Evolutionary conservation across 1,140 invertebrate genomes (phyloP), one percentile per base, ranked within the genome.

Genomic region (Zeugodacus cucurbitae): DNA sequence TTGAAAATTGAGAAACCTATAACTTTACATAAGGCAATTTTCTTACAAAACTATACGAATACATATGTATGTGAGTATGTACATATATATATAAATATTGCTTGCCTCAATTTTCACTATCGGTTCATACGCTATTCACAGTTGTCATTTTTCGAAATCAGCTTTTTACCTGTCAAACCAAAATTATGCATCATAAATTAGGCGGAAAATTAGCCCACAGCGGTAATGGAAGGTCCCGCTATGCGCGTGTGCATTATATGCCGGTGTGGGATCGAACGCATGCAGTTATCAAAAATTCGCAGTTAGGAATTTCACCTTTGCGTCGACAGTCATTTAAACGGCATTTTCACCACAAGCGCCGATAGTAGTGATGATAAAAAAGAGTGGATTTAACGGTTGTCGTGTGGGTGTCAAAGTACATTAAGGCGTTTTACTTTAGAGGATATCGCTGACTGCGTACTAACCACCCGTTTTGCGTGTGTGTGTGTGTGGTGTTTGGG

Each of bases 291-390:
- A 82, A 54, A 82, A 82, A 20, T 82, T 82, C 26, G 74, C 74
- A 48, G 74, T 82, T 82, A 82, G 74, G 41, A 82, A 54, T 82
- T 82, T 82, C 44, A 44, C 74, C 74, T 44, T 82, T 54, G 22
- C 29, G 22, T n/a, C 41, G 10, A 26, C 20, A 82, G 74, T 10
- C n/a, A 82, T 82, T 48, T 14, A 29, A 54, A 41, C 74, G 74
- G 64, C 26, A 70, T 29, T 48, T 44, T 26, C 22, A 44, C 34
- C 41, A 6, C 14, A 82, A 82, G 74, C 14, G 74, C n/a, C n/a
- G 17, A 48, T 26, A 54, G 44, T 41, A 48, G 41, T 22, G 41
- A 32, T 29, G 26, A 82, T 48, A 82, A 14, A 82, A 82, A 82
- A 14, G 26, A 10, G 7, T 82, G 41, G n/a, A 82, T 82, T 74